Percentiles rank a stretch among this genome's conserved stretches.
Evolutionary conservation across 2,888 invertebrate species (phyloP).

Genomic region (Drosophila pseudotakahashii): DNA sequence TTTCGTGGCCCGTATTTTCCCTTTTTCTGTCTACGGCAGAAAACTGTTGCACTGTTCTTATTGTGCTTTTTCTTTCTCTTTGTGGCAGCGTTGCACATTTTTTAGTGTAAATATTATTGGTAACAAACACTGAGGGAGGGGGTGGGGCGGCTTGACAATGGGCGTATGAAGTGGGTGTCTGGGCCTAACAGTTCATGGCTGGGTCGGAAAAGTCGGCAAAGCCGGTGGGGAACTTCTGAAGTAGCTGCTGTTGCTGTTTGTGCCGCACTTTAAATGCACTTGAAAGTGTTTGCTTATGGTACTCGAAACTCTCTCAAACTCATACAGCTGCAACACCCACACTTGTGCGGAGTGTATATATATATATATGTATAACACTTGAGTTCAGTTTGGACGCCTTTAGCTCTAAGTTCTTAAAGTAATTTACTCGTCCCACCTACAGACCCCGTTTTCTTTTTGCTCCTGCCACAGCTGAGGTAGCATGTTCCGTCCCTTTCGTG

Average conservation of each 20-base stretch:
- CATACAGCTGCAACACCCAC: conserved; percentile 25
- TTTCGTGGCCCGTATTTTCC: conserved; percentile 18
- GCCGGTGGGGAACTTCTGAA: conserved; percentile 48
- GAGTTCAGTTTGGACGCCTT: conserved; percentile 48
- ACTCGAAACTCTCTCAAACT: conserved; percentile 49
- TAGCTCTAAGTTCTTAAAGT: conserved; percentile 31
- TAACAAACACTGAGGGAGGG: conserved; percentile 46
- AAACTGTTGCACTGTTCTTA: conserved; percentile 49
- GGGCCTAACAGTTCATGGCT: conserved; percentile 63
- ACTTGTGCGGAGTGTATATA: conserved; percentile 5
- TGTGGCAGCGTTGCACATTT: conserved; percentile 59
- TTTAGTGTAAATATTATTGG: conserved; percentile 74
- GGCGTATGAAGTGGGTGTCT: conserved; percentile 69
- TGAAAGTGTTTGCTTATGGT: conserved; percentile 73
- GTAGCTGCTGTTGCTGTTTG: conserved; percentile 67
- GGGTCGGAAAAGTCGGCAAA: conserved; percentile 5
- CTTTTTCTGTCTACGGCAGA: conserved; percentile 49
- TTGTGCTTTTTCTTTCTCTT: neutral
- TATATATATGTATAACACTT: conserved; percentile 6
- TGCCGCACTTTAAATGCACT: conserved; percentile 78
- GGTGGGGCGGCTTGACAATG: conserved; percentile 60
- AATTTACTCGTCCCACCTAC: conserved; percentile 1
- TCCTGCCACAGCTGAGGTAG: neutral
- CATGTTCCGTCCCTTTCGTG: neutral
- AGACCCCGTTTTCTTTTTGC: conserved; percentile 33